Evolutionary conservation across 2,888 invertebrate species (phyloP).

Genomic region (Sympetrum striolatum): DNA sequence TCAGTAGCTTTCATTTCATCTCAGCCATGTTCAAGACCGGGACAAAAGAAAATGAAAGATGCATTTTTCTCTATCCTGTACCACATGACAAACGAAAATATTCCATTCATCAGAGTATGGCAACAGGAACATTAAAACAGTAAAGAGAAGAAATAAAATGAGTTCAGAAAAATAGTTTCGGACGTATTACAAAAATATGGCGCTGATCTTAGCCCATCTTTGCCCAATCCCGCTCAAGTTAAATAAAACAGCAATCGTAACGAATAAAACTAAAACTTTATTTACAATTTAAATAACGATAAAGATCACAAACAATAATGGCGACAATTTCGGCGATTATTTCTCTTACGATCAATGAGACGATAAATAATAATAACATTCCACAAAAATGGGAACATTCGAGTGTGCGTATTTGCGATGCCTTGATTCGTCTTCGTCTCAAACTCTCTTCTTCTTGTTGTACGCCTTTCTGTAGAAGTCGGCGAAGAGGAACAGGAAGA

Average conservation of each 20-base stretch:
- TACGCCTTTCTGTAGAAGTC: constrained; percentile 68
- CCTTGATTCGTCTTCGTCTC: constrained; percentile 46
- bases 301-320: constrained; percentile 12
- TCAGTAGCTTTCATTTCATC: too few relatives aligned
- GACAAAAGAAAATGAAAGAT: too few relatives aligned
- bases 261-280: background rate
- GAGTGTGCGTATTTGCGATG: background rate
- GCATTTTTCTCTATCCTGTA: too few relatives aligned
- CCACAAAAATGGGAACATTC: background rate
- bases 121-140: too few relatives aligned
- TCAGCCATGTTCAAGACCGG: too few relatives aligned
- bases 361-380: background rate
- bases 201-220: too few relatives aligned
- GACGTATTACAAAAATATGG: too few relatives aligned
- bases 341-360: background rate
- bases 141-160: too few relatives aligned
- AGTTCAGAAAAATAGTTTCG: too few relatives aligned
- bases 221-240: background rate
- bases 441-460: constrained; percentile 56
- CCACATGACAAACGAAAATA: too few relatives aligned
- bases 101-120: too few relatives aligned
- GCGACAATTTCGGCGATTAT: background rate
- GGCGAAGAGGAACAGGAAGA: constrained; percentile 67
- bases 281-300: constrained; percentile 31
- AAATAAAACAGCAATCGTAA: background rate